Conservation (phyloP, 1,140 invertebrate species). For the Megalonaias nervosa region DNA sequence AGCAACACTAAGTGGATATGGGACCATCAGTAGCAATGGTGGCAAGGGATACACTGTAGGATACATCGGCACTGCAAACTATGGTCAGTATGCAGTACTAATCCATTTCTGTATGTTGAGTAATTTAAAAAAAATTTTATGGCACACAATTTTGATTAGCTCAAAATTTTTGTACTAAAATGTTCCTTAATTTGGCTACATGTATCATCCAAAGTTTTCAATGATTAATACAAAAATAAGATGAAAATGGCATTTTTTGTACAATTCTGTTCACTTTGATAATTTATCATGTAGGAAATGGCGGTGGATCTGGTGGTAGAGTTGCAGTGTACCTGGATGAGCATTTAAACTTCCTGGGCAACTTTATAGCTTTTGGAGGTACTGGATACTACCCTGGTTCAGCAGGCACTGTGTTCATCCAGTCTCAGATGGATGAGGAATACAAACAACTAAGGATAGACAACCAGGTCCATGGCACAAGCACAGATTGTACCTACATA, state of each 20-base stretch:
- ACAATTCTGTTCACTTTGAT: no score
- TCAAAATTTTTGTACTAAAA: no score
- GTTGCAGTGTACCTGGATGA: slow-evolving; percentile 48
- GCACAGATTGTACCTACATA: slow-evolving; percentile 25
- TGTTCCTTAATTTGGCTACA: no score
- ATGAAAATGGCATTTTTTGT: no score
- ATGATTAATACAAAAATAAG: no score
- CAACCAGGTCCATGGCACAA: slow-evolving; percentile 35
- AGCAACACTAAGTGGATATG: slow-evolving; percentile 18
- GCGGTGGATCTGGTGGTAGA: slow-evolving; percentile 55
- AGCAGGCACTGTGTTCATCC: slow-evolving; percentile 54
- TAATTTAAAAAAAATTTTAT: no score
- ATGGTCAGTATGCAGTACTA: no score
- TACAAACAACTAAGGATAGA: slow-evolving; percentile 43
- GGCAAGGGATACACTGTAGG: slow-evolving; percentile 11
- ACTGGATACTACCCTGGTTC: slow-evolving; percentile 33
- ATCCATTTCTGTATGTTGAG: no score
- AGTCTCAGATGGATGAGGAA: slow-evolving; percentile 35
- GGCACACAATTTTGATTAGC: no score
- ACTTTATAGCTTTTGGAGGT: slow-evolving; percentile 43
- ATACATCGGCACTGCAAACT: neutral
- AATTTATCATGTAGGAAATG: slow-evolving; percentile 41
- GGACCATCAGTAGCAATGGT: slow-evolving; percentile 28
- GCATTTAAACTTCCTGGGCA: slow-evolving; percentile 40
- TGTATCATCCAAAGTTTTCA: no score